Percentiles rank a stretch among this genome's conserved stretches.
These are phyloP conservation scores for Megalops cyprinoides DNA, from an alignment of 2,797 vertebrate genomes.

Conservation along the genomic window DNA sequence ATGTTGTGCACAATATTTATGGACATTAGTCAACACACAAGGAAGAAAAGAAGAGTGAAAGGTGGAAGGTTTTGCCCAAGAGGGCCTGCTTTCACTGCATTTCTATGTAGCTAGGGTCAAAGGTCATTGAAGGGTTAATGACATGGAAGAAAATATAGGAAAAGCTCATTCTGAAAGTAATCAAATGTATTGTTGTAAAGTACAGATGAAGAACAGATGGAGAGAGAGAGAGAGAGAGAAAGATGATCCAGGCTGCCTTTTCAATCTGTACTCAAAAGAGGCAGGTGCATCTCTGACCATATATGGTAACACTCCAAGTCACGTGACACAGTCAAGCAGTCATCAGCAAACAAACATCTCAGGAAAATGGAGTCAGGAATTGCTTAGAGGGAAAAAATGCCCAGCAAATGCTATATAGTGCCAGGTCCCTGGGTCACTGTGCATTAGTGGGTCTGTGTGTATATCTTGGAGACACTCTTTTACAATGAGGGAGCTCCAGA, in stretches of 20 bases:
- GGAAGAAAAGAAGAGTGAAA: too few relatives aligned
- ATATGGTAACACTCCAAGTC: conserved; percentile 61
- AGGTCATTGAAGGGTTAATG: too few relatives aligned
- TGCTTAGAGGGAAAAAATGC: conserved; percentile 52
- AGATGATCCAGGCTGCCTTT: conserved; percentile 17
- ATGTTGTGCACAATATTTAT: too few relatives aligned
- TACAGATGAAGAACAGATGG: neutral
- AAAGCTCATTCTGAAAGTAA: too few relatives aligned
- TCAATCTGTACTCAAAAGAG: conserved; percentile 33
- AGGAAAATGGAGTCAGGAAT: conserved; percentile 72
- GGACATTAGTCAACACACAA: too few relatives aligned
- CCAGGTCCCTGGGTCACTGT: conserved; percentile 41
- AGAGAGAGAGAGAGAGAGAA: conserved; percentile 20
- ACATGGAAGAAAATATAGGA: too few relatives aligned
- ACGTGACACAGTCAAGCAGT: conserved; percentile 65
- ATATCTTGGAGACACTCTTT: conserved; percentile 31
- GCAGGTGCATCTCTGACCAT: conserved; percentile 71
- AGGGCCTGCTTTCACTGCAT: too few relatives aligned
- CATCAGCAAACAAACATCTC: conserved; percentile 72
- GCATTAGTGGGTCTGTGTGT: conserved; percentile 19
- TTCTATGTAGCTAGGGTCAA: too few relatives aligned
- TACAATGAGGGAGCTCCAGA: too few relatives aligned
- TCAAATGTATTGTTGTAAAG: neutral
- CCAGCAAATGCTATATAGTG: conserved; percentile 44
- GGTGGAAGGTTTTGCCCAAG: too few relatives aligned